These are phyloP conservation scores for Phrynosoma platyrhinos DNA, from an alignment of 2,113 vertebrate species.

Conservation along the genomic window DNA sequence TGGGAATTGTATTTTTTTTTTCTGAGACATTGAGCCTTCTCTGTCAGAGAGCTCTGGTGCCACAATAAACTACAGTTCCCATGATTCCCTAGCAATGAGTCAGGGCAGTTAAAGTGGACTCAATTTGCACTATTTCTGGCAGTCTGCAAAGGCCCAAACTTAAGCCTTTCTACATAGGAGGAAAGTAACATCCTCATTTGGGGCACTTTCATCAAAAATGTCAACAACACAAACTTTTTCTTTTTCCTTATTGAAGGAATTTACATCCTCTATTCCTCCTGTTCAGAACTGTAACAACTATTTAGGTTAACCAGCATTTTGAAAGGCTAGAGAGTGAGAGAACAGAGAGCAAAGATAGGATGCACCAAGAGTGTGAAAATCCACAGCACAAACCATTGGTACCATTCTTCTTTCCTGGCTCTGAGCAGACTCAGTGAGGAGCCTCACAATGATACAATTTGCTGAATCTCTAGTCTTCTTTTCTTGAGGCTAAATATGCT, in stretches of 20 bases:
- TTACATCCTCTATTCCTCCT: not conserved
- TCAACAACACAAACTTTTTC: too few relatives aligned
- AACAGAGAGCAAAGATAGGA: fast-evolving
- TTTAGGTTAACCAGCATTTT: not conserved
- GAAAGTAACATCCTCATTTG: not conserved
- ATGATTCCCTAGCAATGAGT: too few relatives aligned
- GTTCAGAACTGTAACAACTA: not conserved
- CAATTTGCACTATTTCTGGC: too few relatives aligned
- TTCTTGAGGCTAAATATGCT: too few relatives aligned
- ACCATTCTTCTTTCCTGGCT: not conserved
- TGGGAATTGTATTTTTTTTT: too few relatives aligned
- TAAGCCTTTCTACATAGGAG: not conserved
- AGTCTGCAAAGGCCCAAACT: not conserved
- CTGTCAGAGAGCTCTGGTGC: too few relatives aligned
- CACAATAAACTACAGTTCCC: too few relatives aligned
- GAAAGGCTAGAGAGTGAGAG: not conserved
- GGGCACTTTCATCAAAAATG: not conserved
- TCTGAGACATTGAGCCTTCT: too few relatives aligned
- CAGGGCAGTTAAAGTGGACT: too few relatives aligned
- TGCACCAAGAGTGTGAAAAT: fast-evolving
- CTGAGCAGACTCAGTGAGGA: not conserved
- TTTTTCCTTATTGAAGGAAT: not conserved
- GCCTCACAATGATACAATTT: not conserved
- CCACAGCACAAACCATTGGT: fast-evolving
- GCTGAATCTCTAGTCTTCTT: not conserved